Base-by-base conservation (phyloP, 2,797 vertebrate species). In the Poecilia velifera region DNA sequence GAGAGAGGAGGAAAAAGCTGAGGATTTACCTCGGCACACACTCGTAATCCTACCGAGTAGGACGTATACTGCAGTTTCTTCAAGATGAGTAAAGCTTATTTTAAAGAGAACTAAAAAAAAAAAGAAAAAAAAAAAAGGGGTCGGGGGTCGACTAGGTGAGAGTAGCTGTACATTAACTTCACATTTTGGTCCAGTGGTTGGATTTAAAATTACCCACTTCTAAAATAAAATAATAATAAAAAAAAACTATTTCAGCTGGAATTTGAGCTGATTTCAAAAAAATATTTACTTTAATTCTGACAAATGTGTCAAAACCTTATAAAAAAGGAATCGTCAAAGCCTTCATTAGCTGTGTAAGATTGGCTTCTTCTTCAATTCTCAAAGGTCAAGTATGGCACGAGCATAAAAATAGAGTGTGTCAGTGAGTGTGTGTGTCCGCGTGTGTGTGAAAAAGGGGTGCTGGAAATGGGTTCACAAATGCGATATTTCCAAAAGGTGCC, bases 161-260 rank as follows among this genome's bases (percentile, higher is more conserved):
- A 92, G 83, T 84, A 89, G 83, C 89, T 93, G 88, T 91, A 93
- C 92, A 90, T 76, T 86, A 86, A 86, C 81, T 93, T 94, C 91
- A 94, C 93, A 94, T 94, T 94, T 94, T 94, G 93, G 94, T 94
- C 93, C 92, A 82, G 91, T 87, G 83, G 77, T 88, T 88, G 46
- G 82, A 80, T 86, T 90, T 86, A 81, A 85, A 90, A 86, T 82
- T 74, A 59, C 76, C 83, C 84, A 83, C 80, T 82, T 0, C 41
- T 0, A 13, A 78, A 76, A 72, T 78, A 82, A 86, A 86, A 76
- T 6, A 1, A 4, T 34, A 34, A 34, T 34, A 4, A 8, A 28
- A 16, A 16, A 6, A 25, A 51, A 73, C 16, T 1, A 72, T 80
- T 84, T 83, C 18, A 78, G 73, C 74, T 84, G 64, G 80, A 80